A percentile compares a stretch with the other conserved stretches of the same genome.
These are phyloP conservation scores for Leptodactylus fuscus DNA, from an alignment of 2,113 vertebrate genomes.

Conservation along the genomic window DNA sequence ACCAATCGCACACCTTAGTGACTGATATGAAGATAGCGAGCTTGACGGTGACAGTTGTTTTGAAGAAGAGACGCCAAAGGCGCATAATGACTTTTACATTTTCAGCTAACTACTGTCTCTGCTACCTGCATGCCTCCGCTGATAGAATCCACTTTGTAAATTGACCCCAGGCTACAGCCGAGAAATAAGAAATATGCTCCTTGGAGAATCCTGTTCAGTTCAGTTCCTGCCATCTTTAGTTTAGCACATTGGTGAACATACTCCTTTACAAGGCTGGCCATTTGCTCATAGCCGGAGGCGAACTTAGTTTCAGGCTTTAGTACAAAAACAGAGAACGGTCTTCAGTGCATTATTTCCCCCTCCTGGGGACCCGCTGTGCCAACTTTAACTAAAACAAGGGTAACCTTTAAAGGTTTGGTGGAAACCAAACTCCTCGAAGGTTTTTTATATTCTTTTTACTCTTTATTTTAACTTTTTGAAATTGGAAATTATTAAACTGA, in stretches of 20 bases:
- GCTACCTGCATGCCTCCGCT: conserved; percentile 66
- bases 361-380: conserved; percentile 43
- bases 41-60: conserved; percentile 71
- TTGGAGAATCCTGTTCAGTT: conserved; percentile 72
- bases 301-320: conserved; percentile 60
- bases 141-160: conserved; percentile 64
- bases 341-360: conserved; percentile 11
- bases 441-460: neutral
- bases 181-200: conserved; percentile 62
- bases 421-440: conserved; percentile 48
- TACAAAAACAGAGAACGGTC: conserved; percentile 42
- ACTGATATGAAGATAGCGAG: conserved; percentile 68
- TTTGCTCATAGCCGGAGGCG: conserved; percentile 70
- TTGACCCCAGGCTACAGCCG: conserved; percentile 70
- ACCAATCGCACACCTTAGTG: conserved; percentile 66
- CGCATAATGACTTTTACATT: conserved; percentile 73
- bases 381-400: conserved; percentile 57
- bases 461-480: neutral
- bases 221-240: conserved; percentile 72
- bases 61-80: conserved; percentile 70
- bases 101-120: conserved; percentile 64
- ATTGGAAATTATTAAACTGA: neutral
- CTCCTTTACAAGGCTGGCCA: conserved; percentile 74
- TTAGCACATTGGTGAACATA: conserved; percentile 72
- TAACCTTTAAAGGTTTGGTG: conserved; percentile 34